These are phyloP conservation scores for Mus spretus DNA, from an alignment of 2,797 vertebrate species.

Conservation along the genomic window DNA sequence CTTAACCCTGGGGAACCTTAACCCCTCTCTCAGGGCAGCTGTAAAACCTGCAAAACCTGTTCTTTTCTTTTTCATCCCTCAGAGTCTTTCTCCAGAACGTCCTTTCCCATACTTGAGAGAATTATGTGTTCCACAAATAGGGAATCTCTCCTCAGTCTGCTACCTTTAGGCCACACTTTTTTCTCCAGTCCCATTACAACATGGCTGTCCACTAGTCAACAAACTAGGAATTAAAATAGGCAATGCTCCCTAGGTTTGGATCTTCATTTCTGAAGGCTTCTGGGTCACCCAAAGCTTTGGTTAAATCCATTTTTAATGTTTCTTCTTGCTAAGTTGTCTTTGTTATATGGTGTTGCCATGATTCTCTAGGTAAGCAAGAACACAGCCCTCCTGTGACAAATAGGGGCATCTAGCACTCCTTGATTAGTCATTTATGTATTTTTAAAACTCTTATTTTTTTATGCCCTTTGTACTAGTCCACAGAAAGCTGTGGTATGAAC, in stretches of 20 bases:
- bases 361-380: neutral
- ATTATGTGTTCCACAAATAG: neutral
- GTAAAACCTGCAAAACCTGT: neutral
- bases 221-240: neutral
- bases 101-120: neutral
- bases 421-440: neutral
- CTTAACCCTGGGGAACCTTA: neutral
- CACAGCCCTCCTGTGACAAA: neutral
- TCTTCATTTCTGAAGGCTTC: neutral
- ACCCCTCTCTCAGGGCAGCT: neutral
- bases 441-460: neutral
- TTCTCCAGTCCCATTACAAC: neutral
- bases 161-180: neutral
- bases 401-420: neutral
- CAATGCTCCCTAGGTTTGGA: neutral
- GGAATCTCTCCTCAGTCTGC: neutral
- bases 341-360: neutral
- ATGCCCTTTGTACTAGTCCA: neutral
- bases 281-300: neutral
- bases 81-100: neutral
- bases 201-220: neutral
- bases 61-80: neutral
- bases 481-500: conserved; percentile 35
- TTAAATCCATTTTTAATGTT: neutral
- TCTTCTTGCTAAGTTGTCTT: neutral